Base-by-base conservation (phyloP, 2,113 vertebrate genomes). In the Triplophysa dalaica region DNA sequence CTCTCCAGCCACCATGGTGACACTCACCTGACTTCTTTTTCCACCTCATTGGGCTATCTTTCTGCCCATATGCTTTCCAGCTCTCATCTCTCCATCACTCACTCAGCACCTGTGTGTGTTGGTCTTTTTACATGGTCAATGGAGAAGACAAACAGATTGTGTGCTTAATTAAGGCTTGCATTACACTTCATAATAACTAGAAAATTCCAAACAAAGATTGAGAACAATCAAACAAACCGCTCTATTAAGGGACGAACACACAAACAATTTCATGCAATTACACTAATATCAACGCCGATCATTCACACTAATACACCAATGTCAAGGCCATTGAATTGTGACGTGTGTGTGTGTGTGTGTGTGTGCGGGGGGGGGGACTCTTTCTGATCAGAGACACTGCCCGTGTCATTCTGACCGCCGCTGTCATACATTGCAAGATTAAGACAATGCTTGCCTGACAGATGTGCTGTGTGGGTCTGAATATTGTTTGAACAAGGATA, bases 1-100 rank as follows among this genome's bases (percentile, higher is more conserved):
- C 64, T 76, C 63, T 61, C 24, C 43, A 80, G 68, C 77, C 33
- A 48, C 72, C 77, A 80, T 81, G 65, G 75, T 65, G 80, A 80
- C 74, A 13, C 65, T 77, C 77, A 74, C 73, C 82, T 70, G 76
- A 77, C 77, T 58, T 17, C 68, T 65, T 33, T 62, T 76, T 67
- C 64, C 61, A 63, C 54, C 50, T 69, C 73, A 80, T 62, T 19
- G 22, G 29, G 29, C 45, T 52, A 61, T 69, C n/a, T 63, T 48
- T 63, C 72, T 4, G 1, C 26, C 45, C 22, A 67, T 63, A 62
- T 76, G 21, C 69, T 73, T 26, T 67, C 70, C 16, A 21, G 33
- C n/a, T 58, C 58, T 58, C 54, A 64, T 64, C 43, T 67, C 54
- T 33, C 11, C 8, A 52, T 70, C 48, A 13, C 11, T 84, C 52